These are phyloP conservation scores for Hucho hucho DNA, from an alignment of 2,113 vertebrate genomes.

Conservation along the genomic window DNA sequence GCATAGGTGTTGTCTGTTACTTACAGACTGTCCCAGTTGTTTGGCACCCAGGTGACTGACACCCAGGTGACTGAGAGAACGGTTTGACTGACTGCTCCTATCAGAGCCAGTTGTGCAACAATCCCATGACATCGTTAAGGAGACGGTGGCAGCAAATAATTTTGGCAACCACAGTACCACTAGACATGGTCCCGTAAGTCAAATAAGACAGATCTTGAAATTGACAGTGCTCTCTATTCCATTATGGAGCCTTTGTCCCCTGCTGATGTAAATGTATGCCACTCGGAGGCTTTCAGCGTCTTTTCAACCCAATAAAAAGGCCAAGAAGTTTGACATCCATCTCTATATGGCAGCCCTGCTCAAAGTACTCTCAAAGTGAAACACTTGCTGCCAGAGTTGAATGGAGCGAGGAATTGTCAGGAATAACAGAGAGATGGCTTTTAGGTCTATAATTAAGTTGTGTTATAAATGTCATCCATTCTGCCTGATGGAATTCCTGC, in stretches of 20 bases:
- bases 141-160: constrained; percentile 68
- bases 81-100: constrained; percentile 41
- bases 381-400: constrained; percentile 70
- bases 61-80: too few relatives aligned
- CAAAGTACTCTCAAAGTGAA: constrained; percentile 72
- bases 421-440: constrained; percentile 76
- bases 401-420: constrained; percentile 65
- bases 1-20: constrained; percentile 7
- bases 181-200: constrained; percentile 63
- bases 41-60: too few relatives aligned
- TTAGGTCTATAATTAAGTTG: constrained; percentile 80
- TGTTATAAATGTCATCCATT: constrained; percentile 77
- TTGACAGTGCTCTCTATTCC: constrained; percentile 68
- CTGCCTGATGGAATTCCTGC: constrained; percentile 72
- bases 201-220: constrained; percentile 74
- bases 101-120: constrained; percentile 43
- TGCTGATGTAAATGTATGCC: constrained; percentile 71
- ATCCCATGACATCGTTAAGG: constrained; percentile 53
- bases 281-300: constrained; percentile 58
- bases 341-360: constrained; percentile 60
- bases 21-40: constrained; percentile 32
- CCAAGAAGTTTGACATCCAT: constrained; percentile 74
- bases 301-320: constrained; percentile 70
- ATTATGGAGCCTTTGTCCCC: constrained; percentile 69
- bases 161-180: constrained; percentile 57